Evolutionary conservation across 2,797 vertebrate genomes (phyloP).

Genomic region (Dicrostonyx torquatus): DNA sequence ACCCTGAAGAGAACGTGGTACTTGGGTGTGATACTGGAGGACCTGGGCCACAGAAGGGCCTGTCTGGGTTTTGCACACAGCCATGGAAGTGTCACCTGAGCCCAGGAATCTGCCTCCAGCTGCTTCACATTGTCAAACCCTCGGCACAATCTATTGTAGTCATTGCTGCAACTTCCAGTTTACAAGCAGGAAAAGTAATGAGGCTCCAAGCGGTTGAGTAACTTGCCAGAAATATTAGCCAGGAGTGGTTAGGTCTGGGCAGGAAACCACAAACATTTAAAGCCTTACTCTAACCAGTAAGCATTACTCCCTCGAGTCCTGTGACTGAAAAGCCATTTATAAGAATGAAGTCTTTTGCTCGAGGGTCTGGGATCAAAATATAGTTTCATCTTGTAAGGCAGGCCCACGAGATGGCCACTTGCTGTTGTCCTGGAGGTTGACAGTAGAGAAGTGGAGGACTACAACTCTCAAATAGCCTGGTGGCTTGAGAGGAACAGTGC

Average conservation of each 20-base stretch:
- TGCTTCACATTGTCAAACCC: background rate
- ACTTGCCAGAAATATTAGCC: background rate
- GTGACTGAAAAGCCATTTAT: background rate
- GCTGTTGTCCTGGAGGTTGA: background rate
- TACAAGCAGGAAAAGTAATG: background rate
- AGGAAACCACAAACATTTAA: background rate
- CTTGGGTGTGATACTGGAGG: too few species aligned
- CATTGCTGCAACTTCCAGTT: too few species aligned
- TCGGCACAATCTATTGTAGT: background rate
- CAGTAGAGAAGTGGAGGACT: background rate
- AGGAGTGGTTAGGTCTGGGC: background rate
- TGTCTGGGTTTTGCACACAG: background rate
- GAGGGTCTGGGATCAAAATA: background rate
- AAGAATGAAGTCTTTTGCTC: background rate
- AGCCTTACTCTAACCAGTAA: background rate
- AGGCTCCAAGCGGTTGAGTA: background rate
- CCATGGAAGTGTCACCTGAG: background rate
- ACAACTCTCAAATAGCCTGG: background rate
- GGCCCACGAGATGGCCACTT: too few species aligned
- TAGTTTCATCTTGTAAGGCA: background rate
- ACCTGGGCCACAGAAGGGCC: background rate
- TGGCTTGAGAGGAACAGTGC: fast-evolving
- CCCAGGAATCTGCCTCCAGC: background rate
- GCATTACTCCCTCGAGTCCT: background rate
- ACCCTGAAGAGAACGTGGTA: background rate